Evolutionary conservation across 2,888 invertebrate species (phyloP), one percentile per base, ranked within the genome.

Genomic region (Drosophila maculinotata): DNA sequence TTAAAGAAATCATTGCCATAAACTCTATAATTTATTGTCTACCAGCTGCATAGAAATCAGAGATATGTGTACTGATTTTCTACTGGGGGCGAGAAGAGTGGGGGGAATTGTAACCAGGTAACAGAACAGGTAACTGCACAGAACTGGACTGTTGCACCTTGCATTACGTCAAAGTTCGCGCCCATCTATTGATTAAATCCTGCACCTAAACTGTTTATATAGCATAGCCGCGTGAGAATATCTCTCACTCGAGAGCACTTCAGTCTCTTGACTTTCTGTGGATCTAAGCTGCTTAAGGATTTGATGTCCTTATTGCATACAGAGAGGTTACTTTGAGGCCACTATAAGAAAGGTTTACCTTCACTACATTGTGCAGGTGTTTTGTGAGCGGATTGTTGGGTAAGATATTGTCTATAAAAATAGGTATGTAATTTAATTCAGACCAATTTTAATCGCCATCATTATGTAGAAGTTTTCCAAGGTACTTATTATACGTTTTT

Each of bases 11-110:
- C 80, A 69, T 69, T 59, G 82, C 75, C 41, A 75, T 81, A 79
- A 84, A 81, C 52, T 72, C 62, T 39, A 85, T 79, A 81, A 81
- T 77, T 85, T 82, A 82, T 82, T 85, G 62, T 85, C 66, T 65
- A 36, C 64, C 82, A 77, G 82, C 77, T 85, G 85, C 72, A 72
- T 48, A 44, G 79, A 64, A 72, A 64, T 71, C 68, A 63, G 8
- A 48, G 30, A 25, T 31, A 42, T 45, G 52, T 68, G 65, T 36
- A 53, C 47, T 52, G 70, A 78, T 77, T 54, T 60, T 42, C 28
- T 62, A 15, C 20, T 17, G 25, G 26, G 38, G 53, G 17, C 8
- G 14, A 7, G 7, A 10, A 52, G 26, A 28, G 9, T 0, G 25
- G 30, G 9, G 1, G 25, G 30, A 47, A 42, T 20, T 48, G 31